Percentiles rank a stretch among this genome's conserved stretches.
Evolutionary conservation across 2,113 vertebrate genomes (phyloP).

Genomic region (Apodemus speciosus): DNA sequence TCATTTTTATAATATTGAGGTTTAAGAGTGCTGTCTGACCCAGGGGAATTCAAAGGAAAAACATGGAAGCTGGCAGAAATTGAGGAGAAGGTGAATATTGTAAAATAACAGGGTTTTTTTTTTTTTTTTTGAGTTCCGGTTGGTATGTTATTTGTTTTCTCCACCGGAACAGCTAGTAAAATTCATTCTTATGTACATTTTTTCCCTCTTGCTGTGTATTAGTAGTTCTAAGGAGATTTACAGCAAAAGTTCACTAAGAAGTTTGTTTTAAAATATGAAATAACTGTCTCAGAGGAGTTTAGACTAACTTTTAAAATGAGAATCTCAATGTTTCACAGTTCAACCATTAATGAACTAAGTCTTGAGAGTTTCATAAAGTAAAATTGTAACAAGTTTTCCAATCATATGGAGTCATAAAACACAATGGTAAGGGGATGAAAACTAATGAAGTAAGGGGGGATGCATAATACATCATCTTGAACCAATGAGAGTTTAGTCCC

Average conservation of each 20-base stretch:
- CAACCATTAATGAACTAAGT: conserved; percentile 35
- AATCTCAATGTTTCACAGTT: conserved; percentile 26
- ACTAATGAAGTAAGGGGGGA: background rate
- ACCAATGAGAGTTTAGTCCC: background rate
- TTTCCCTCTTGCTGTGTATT: background rate
- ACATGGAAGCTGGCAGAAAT: conserved; percentile 61
- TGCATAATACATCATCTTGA: background rate
- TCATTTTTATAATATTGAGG: conserved; percentile 72
- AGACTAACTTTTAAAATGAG: conserved; percentile 34
- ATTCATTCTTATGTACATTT: conserved; percentile 40
- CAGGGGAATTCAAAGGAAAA: conserved; percentile 66
- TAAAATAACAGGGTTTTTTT: conserved; percentile 66
- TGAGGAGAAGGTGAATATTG: conserved; percentile 61
- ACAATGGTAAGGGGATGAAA: conserved; percentile 20
- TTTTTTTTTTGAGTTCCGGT: conserved; percentile 57
- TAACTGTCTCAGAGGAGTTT: conserved; percentile 27
- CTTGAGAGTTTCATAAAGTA: conserved; percentile 48
- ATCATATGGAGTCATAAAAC: conserved; percentile 27
- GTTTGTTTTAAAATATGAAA: conserved; percentile 31
- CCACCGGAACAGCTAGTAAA: conserved; percentile 42
- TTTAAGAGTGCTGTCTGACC: conserved; percentile 61
- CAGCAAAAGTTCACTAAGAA: conserved; percentile 43
- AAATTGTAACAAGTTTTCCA: conserved; percentile 48
- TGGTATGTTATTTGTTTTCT: conserved; percentile 24
- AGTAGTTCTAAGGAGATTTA: conserved; percentile 21